A percentile compares a stretch with the other conserved stretches of the same genome.
Conservation (phyloP, 2,113 vertebrate species). For the Salvelinus alpinus region DNA sequence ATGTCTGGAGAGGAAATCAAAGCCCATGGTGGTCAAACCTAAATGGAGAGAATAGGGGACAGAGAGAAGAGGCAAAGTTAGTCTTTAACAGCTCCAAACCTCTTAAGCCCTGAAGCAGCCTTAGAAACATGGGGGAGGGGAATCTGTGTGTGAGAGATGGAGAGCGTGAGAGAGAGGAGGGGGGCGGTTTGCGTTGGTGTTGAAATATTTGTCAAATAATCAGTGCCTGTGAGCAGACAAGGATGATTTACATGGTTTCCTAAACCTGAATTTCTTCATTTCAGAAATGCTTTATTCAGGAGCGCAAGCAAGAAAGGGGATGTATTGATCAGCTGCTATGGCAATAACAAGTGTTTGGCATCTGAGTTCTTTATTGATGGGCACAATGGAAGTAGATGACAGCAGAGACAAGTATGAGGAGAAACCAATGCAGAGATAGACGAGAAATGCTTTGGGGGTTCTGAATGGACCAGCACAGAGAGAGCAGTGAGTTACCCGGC, state of each 20-base stretch:
- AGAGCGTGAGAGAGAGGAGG: slow-evolving; percentile 39
- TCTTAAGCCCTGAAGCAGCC: slow-evolving; percentile 46
- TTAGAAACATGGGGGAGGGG: slow-evolving; percentile 34
- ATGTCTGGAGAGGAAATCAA: background rate
- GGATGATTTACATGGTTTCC: slow-evolving; percentile 63
- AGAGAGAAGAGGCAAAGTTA: slow-evolving; percentile 10
- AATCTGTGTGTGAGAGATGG: slow-evolving; percentile 25
- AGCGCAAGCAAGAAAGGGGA: slow-evolving; percentile 28
- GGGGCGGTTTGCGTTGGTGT: slow-evolving; percentile 71
- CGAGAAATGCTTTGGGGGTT: slow-evolving; percentile 13
- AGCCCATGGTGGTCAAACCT: slow-evolving; percentile 54
- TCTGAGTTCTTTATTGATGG: slow-evolving; percentile 58
- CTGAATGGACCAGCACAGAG: slow-evolving; percentile 21
- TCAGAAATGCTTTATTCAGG: slow-evolving; percentile 40
- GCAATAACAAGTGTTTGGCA: slow-evolving; percentile 52
- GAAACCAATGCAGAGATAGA: slow-evolving; percentile 30
- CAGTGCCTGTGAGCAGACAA: slow-evolving; percentile 67
- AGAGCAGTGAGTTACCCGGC: slow-evolving; percentile 36
- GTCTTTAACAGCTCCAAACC: slow-evolving; percentile 19
- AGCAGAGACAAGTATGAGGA: slow-evolving; percentile 45
- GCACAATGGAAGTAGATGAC: slow-evolving; percentile 58
- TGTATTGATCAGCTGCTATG: slow-evolving; percentile 45
- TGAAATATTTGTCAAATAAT: slow-evolving; percentile 65
- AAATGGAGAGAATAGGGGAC: slow-evolving; percentile 44
- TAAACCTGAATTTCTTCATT: slow-evolving; percentile 36